Evolutionary conservation across 2,888 invertebrate species (phyloP).

Genomic region (Litoditis marina): DNA sequence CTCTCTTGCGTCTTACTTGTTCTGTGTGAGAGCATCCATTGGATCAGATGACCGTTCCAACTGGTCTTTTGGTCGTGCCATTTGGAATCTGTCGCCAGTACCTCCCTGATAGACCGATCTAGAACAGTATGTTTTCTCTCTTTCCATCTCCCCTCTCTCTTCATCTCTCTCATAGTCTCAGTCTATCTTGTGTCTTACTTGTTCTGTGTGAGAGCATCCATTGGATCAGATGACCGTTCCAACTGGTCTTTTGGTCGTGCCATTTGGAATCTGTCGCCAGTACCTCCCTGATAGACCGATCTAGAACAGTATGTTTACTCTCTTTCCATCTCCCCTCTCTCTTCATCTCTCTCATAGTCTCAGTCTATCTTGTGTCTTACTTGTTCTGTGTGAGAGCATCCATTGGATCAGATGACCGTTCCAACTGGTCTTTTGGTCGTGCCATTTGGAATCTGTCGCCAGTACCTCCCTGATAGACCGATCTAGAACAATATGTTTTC

Average conservation of each 20-base stretch:
- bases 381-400: neutral
- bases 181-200: neutral
- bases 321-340: neutral
- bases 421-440: neutral
- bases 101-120: slow-evolving; percentile 9
- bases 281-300: neutral
- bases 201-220: neutral
- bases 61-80: neutral
- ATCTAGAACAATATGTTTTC: neutral
- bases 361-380: no score
- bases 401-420: neutral
- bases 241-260: neutral
- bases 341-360: no score
- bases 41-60: no score
- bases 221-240: neutral
- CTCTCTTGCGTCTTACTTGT: no score
- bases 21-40: no score
- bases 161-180: no score
- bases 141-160: no score
- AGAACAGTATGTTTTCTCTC: neutral
- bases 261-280: neutral
- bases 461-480: neutral
- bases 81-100: slow-evolving; percentile 1
- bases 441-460: neutral
- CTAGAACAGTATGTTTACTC: neutral